Evolutionary conservation across 92 coral and sea anemone species (phyloP).

Genomic region (Epizoanthus stellaris): DNA sequence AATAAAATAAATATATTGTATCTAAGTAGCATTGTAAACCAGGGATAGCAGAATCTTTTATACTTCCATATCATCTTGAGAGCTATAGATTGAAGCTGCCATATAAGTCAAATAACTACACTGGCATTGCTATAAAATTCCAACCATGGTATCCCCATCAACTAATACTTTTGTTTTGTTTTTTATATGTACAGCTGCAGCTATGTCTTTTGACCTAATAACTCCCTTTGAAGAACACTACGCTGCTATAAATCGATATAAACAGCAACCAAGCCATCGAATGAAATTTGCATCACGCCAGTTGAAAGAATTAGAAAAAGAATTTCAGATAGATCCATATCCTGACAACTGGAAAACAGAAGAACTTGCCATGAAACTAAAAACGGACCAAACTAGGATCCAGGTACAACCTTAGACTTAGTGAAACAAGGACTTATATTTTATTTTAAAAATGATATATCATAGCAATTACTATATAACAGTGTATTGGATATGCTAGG

Average conservation of each 20-base stretch:
- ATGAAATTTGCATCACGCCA: conserved; percentile 10
- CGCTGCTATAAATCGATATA: conserved; percentile 18
- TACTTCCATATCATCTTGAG: no score
- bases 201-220: neutral
- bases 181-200: neutral
- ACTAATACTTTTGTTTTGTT: neutral
- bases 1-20: no score
- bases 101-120: neutral
- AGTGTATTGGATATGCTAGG: no score
- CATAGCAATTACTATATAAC: no score
- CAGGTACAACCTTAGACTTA: neutral
- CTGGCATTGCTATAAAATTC: neutral
- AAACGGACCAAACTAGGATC: conserved; percentile 14
- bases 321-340: conserved; percentile 17
- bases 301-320: conserved; percentile 27
- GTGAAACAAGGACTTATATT: neutral
- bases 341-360: conserved; percentile 22
- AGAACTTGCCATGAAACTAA: conserved; percentile 21
- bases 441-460: neutral
- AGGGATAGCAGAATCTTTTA: no score
- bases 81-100: neutral
- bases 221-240: conserved; percentile 27
- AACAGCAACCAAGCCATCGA: neutral
- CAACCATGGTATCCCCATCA: no score
- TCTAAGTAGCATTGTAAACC: no score